Base-by-base conservation (phyloP, 2,113 vertebrate genomes). In the Cathartes aura region DNA sequence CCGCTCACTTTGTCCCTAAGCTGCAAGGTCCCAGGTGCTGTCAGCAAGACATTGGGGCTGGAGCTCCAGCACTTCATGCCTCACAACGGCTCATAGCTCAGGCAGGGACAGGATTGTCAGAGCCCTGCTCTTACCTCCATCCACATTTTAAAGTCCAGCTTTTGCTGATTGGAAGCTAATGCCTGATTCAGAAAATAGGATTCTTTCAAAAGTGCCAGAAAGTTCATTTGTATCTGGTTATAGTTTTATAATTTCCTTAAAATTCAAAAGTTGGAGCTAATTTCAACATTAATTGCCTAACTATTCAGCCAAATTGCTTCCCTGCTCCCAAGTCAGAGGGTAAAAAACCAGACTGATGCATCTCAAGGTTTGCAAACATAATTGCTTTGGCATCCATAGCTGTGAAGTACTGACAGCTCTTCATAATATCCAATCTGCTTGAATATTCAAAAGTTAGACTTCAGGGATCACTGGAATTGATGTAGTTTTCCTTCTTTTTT, bases 401-500 rank as follows among this genome's bases (percentile, higher is more conserved):
- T 96, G 78, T 97, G 86, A 96, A 95, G 53, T 74, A 89, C 58
- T 95, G 89, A 96, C 83, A 96, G 94, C 58, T 89, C 74, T 79
- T 93, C 78, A 72, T 45, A 93, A 75, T 34, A 96, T 43, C 75
- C 81, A 93, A 53, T 53, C 76, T 85, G 38, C 29, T 79, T 95
- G 87, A 87, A 97, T 97, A 97, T 96, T 96, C 95, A 97, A 26
- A 93, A 93, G 91, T 87, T 58, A 91, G 83, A 94, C 84, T 85
- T 94, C 89, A 85, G 81, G 68, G 62, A 95, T 89, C 74, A 73
- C 45, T 89, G 66, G 15, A 93, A 82, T 42, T 84, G 47, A 70
- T 64, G 34, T 9, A 8, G 29, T 55, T 76, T 86, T 45, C 18
- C 7, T 17, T 30, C 7, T 58, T 15, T 34, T n/a, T 79, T 20